Percentiles rank a stretch among this genome's conserved stretches.
Evolutionary conservation across 35 echinoderm and acorn worm species (phyloP).

Genomic region (Eucidaris tribuloides): DNA sequence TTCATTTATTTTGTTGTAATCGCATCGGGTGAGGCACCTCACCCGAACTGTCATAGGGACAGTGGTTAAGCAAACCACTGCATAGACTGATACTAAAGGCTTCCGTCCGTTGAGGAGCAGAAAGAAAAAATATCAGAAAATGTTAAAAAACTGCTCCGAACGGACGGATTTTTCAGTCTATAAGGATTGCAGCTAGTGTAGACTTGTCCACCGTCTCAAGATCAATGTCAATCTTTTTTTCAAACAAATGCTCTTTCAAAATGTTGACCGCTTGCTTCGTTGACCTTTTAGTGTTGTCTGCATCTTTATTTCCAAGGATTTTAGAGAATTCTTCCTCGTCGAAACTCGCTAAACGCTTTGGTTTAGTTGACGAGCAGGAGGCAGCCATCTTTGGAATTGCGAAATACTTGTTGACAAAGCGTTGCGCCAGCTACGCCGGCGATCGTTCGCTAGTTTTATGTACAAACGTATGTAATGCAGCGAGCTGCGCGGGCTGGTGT

Average conservation of each 20-base stretch:
- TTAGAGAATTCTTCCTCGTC: constrained; percentile 5
- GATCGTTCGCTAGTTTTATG: not conserved
- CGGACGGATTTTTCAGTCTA: too few species aligned
- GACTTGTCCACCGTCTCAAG: not conserved
- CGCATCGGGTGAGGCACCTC: too few species aligned
- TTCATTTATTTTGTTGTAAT: too few species aligned
- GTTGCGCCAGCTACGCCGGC: not conserved
- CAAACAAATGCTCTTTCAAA: constrained; percentile 1
- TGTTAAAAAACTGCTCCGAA: too few species aligned
- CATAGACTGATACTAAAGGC: too few species aligned
- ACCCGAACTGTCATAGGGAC: too few species aligned
- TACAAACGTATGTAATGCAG: not conserved
- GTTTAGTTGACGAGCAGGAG: not conserved
- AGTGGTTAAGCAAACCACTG: too few species aligned
- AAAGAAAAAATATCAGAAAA: too few species aligned
- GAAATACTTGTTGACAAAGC: not conserved
- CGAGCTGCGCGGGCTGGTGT: not conserved
- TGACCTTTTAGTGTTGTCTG: not conserved
- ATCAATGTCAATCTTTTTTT: not conserved
- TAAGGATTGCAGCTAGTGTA: not conserved
- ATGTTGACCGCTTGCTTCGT: not conserved
- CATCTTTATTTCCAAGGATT: constrained; percentile 3
- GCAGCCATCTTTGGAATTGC: constrained; percentile 1
- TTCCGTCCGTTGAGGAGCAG: too few species aligned
- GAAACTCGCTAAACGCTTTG: constrained; percentile 1